A percentile compares a stretch with the other conserved stretches of the same genome.
phyloP scores from a whole-genome alignment of 2,888 invertebrate species.

The Callosobruchus maculatus region DNA sequence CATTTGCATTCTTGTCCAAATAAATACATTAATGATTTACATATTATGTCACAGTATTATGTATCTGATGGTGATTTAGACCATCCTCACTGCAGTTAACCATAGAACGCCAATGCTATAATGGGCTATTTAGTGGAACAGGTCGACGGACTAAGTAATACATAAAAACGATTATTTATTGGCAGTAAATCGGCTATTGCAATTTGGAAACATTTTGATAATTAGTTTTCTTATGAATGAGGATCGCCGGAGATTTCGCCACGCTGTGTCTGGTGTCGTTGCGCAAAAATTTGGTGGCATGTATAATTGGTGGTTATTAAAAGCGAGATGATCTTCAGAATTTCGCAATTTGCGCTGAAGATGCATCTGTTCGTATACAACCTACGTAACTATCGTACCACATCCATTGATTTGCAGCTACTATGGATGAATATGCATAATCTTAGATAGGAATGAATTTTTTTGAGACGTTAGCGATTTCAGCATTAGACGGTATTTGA shows the following conservation, averaged over 20 bases:
- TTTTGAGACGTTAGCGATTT: too few relatives aligned
- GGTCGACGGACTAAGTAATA: neutral
- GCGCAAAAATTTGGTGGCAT: neutral
- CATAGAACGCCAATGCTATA: too few relatives aligned
- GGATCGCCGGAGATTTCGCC: neutral
- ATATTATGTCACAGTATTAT: too few relatives aligned
- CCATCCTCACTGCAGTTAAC: too few relatives aligned
- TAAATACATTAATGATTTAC: too few relatives aligned
- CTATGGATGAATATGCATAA: neutral
- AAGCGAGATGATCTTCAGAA: neutral
- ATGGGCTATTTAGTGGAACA: neutral
- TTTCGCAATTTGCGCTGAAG: neutral
- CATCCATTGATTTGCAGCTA: neutral
- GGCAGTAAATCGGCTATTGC: neutral
- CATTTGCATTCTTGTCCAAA: too few relatives aligned
- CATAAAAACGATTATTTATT: neutral
- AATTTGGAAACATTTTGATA: neutral
- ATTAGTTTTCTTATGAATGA: neutral
- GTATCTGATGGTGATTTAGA: too few relatives aligned
- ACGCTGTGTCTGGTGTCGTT: neutral
- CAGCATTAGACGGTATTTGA: too few relatives aligned
- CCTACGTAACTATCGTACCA: neutral
- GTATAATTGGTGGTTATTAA: neutral
- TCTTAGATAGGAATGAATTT: neutral
- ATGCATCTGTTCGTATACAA: neutral